Base-by-base conservation (phyloP, 1,140 invertebrate genomes). In the Asobara japonica region DNA sequence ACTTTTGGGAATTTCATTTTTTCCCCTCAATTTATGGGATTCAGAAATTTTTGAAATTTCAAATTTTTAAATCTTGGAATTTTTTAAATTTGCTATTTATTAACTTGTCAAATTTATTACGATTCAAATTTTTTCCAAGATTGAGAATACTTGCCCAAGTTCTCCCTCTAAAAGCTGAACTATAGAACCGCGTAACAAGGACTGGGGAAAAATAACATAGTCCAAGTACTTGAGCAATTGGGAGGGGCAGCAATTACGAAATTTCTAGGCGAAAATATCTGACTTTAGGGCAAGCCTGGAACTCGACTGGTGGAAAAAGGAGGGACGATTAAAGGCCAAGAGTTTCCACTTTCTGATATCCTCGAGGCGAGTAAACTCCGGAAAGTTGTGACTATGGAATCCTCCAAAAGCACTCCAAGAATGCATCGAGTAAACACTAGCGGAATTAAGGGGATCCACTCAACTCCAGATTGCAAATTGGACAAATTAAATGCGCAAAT, bases 161-260 rank as follows among this genome's bases (percentile, higher is more conserved):
- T n/a, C n/a, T n/a, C n/a, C n/a, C n/a, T n/a, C n/a, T n/a, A n/a
- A n/a, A n/a, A n/a, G n/a, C n/a, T n/a, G n/a, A n/a, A n/a, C n/a
- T n/a, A n/a, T n/a, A n/a, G n/a, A n/a, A n/a, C n/a, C n/a, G n/a
- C n/a, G n/a, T n/a, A 41, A 48, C 60, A 18, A 48, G 61, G 45
- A 45, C 16, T 61, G 22, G 69, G 18, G 27, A 36, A 25, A 65
- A 51, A 65, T 56, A 71, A 51, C 22, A 56, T 16, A 61, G 56
- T 41, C 60, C 56, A 68, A 27, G 65, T 29, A 61, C 51, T 16
- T 22, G 71, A 61, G 20, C 65, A 69, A 68, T 72, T 30, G 45
- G 22, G 18, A 22, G 22, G 31, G 33, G 25, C 41, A 22, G 41
- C 56, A 70, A 70, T 70, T 62, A 62, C 69, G 51, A 33, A 64